phyloP scores from a whole-genome alignment of 2,113 vertebrate genomes.

The Phylloscopus trochiloides region DNA sequence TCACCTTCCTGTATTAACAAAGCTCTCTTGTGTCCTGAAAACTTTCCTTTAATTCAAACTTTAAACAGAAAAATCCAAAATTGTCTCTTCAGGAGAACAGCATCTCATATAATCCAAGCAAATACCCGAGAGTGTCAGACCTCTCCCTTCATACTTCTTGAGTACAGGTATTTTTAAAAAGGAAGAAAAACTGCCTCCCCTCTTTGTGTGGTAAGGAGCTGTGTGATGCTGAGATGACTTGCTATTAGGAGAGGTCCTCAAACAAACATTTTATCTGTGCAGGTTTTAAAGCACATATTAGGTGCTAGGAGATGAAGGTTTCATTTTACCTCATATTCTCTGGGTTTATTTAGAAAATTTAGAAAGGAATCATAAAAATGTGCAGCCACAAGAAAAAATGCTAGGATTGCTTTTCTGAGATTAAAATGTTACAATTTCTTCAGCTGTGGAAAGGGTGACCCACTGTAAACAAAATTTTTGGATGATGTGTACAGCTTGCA shows the following conservation, averaged over 20 bases:
- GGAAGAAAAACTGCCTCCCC: neutral
- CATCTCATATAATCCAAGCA: neutral
- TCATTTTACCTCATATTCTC: neutral
- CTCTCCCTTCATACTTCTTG: too few relatives aligned
- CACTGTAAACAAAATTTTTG: neutral
- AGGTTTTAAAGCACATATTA: neutral
- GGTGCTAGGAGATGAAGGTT: neutral
- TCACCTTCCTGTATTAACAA: neutral
- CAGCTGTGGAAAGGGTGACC: neutral
- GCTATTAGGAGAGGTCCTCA: neutral
- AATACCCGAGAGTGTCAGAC: neutral
- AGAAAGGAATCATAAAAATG: neutral
- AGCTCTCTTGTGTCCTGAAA: neutral
- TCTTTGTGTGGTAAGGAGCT: neutral
- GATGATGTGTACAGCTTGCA: neutral
- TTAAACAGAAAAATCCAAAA: neutral
- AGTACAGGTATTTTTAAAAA: neutral
- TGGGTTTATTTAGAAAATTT: neutral
- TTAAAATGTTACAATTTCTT: neutral
- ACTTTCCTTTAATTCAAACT: neutral
- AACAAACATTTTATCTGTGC: neutral
- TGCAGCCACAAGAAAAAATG: neutral
- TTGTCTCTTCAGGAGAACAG: neutral
- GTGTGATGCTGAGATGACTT: neutral
- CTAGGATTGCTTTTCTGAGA: neutral